Conservation (phyloP, 2,797 vertebrate species). For the Sparidentex hasta region DNA sequence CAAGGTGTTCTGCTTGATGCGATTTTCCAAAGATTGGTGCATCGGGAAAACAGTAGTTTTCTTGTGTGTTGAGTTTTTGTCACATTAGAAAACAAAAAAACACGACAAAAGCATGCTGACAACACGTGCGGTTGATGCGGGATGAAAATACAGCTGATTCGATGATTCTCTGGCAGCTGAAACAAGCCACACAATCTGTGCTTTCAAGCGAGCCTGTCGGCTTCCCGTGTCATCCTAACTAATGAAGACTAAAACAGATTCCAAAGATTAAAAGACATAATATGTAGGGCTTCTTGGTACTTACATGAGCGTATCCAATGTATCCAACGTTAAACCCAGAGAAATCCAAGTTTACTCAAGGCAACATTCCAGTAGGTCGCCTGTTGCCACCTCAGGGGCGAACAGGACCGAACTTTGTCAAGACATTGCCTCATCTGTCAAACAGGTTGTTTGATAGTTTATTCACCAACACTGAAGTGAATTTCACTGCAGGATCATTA, state of each 20-base stretch:
- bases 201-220: background rate
- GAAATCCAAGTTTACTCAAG: no score
- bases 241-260: background rate
- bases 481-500: no score
- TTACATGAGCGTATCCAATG: no score
- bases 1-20: conserved; percentile 30
- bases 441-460: no score
- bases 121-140: background rate
- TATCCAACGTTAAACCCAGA: no score
- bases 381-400: no score
- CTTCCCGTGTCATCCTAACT: conserved; percentile 5
- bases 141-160: background rate
- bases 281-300: no score
- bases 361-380: no score
- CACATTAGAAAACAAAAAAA: background rate
- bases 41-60: conserved; percentile 1
- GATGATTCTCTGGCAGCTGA: conserved; percentile 3
- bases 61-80: background rate
- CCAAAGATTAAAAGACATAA: background rate
- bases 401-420: no score
- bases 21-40: conserved; percentile 19
- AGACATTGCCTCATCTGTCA: no score
- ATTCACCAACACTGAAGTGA: no score
- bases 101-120: background rate
- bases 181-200: background rate